These are phyloP conservation scores for Melanargia galathea DNA, from an alignment of 2,888 invertebrate species.

Conservation along the genomic window DNA sequence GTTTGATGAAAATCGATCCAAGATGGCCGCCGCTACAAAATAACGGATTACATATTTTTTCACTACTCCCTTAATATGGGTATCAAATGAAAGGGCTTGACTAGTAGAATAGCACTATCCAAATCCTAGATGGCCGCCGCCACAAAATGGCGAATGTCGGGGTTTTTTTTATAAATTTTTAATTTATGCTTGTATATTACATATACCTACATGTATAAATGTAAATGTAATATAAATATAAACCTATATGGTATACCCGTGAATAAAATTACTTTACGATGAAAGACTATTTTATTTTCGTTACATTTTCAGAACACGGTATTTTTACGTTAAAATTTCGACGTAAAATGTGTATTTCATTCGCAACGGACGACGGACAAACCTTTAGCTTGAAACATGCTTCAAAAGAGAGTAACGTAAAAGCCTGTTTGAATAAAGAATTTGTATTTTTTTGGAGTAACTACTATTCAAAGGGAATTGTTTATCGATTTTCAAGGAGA, in stretches of 20 bases:
- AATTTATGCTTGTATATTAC: too few species aligned
- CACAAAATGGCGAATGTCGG: too few species aligned
- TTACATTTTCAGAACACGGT: constrained; percentile 2
- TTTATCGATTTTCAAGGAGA: neutral
- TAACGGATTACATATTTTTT: too few species aligned
- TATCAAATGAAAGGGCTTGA: too few species aligned
- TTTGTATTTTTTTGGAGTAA: neutral
- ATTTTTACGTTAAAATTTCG: neutral
- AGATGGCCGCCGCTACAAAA: too few species aligned
- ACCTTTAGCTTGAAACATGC: neutral
- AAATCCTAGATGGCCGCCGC: too few species aligned
- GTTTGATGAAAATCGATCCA: too few species aligned
- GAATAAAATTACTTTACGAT: neutral
- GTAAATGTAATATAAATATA: too few species aligned
- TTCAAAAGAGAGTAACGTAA: constrained; percentile 7
- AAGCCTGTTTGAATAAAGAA: constrained; percentile 10
- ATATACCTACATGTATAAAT: too few species aligned
- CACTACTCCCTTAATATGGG: too few species aligned
- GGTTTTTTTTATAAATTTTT: too few species aligned
- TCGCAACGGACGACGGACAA: neutral
- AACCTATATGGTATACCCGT: neutral
- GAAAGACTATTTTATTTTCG: neutral
- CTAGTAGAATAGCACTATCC: too few species aligned
- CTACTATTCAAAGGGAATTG: constrained; percentile 1
- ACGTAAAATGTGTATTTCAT: constrained; percentile 4